Evolutionary conservation across 1,140 invertebrate species (phyloP).

Genomic region (Drosophila obscura): DNA sequence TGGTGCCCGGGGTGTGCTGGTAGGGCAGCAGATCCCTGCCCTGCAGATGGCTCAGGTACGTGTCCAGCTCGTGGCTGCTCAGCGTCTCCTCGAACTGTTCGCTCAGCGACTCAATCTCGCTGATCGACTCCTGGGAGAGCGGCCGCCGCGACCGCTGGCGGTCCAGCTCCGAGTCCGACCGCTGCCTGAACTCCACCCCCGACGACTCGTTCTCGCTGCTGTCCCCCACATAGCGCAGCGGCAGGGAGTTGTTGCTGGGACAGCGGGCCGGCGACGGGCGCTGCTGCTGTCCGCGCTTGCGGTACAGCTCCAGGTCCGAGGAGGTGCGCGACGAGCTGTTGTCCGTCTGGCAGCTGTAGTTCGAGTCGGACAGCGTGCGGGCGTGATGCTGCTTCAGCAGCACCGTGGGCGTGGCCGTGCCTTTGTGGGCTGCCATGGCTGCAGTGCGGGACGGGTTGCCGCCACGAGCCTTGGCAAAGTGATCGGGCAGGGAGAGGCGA

Average conservation of each 20-base stretch:
- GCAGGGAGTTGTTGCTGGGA: conserved; percentile 70
- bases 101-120: conserved; percentile 87
- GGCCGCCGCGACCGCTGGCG: conserved; percentile 89
- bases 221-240: conserved; percentile 39
- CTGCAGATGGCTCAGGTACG: conserved; percentile 87
- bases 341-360: conserved; percentile 82
- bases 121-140: conserved; percentile 88
- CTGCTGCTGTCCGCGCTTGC: conserved; percentile 69
- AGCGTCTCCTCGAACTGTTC: conserved; percentile 85
- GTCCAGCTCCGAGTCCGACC: conserved; percentile 85
- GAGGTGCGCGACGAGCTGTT: conserved; percentile 79
- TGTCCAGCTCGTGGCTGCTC: conserved; percentile 87
- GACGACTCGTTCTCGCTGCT: conserved; percentile 75
- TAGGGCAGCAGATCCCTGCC: conserved; percentile 82
- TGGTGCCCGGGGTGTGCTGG: conserved; percentile 11
- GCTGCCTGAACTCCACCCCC: conserved; percentile 85
- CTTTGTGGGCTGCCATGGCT: conserved; percentile 5
- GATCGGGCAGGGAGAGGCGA: conserved; percentile 79
- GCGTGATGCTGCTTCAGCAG: conserved; percentile 71
- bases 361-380: conserved; percentile 77
- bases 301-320: conserved; percentile 79
- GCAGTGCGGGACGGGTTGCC: conserved; percentile 19
- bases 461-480: conserved; percentile 69
- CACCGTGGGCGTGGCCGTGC: conserved; percentile 32
- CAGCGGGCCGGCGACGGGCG: conserved; percentile 53